Conservation (phyloP, 2,888 invertebrate species). For the Cryptocephalus primarius region DNA sequence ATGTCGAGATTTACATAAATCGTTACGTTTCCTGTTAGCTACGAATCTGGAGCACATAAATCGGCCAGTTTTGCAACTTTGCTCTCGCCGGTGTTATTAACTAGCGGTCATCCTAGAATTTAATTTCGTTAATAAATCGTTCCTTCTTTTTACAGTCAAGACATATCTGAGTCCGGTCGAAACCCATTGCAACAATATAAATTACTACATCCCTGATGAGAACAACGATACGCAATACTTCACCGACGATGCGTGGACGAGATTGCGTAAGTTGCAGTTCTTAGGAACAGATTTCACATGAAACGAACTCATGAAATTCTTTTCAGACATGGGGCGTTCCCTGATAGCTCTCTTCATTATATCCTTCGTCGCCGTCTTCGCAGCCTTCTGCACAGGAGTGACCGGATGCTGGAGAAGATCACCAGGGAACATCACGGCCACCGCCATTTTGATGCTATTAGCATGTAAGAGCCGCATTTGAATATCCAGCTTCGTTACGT, state of each 20-base stretch:
- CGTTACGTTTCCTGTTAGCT: too few relatives aligned
- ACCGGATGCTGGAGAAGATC: conserved; percentile 95
- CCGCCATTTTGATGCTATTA: conserved; percentile 79
- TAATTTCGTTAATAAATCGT: too few relatives aligned
- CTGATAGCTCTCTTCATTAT: conserved; percentile 90
- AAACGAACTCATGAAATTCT: too few relatives aligned
- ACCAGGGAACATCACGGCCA: conserved; percentile 86
- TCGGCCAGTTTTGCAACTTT: too few relatives aligned
- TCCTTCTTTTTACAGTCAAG: conserved; percentile 53
- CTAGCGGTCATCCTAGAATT: too few relatives aligned
- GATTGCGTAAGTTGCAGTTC: conserved; percentile 52
- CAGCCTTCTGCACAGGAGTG: conserved; percentile 92
- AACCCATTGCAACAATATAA: conserved; percentile 89
- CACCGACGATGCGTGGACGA: conserved; percentile 75
- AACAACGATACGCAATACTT: conserved; percentile 71
- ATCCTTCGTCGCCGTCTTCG: conserved; percentile 81
- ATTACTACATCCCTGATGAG: conserved; percentile 86
- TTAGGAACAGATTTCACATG: too few relatives aligned
- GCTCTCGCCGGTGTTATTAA: too few relatives aligned
- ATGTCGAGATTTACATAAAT: too few relatives aligned
- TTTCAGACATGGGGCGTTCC: conserved; percentile 75
- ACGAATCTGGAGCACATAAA: too few relatives aligned
- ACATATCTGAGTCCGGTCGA: conserved; percentile 86
- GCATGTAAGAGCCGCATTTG: conserved; percentile 53
- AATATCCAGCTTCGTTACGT: neutral